Conservation (phyloP, 2,113 vertebrate genomes). For the Menura novaehollandiae region DNA sequence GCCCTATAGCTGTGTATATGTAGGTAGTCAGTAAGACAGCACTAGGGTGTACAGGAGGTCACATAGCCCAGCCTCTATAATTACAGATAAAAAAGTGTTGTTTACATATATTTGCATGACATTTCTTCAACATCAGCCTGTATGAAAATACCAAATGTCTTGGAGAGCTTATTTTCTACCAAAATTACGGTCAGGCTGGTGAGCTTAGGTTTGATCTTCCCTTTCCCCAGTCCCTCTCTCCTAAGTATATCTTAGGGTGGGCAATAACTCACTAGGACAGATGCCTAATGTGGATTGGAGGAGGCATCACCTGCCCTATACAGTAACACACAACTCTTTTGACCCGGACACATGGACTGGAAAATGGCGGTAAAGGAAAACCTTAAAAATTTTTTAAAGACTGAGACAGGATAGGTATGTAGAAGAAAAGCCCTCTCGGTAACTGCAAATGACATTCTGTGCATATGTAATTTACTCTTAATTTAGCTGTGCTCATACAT, state of each 20-base stretch:
- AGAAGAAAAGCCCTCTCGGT: background rate
- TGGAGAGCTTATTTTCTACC: background rate
- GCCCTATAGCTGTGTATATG: background rate
- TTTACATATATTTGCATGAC: background rate
- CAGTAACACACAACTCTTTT: background rate
- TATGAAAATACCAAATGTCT: background rate
- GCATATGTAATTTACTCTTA: background rate
- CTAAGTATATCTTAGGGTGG: background rate
- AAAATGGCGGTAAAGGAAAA: background rate
- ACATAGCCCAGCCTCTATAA: background rate
- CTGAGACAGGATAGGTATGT: background rate
- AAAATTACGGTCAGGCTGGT: background rate
- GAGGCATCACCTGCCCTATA: background rate
- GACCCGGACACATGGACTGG: background rate
- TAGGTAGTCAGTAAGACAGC: background rate
- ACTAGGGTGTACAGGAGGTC: background rate
- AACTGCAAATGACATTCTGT: background rate
- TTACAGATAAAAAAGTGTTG: background rate
- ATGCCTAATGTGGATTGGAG: rapidly evolving
- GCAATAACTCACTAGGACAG: background rate
- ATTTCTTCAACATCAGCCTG: background rate
- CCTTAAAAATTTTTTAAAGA: background rate
- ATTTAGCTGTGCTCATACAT: background rate
- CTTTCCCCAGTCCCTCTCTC: background rate
- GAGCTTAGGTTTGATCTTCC: background rate